Evolutionary conservation across 2,888 invertebrate species (phyloP).

Genomic region (Acanthosepion esculentum): DNA sequence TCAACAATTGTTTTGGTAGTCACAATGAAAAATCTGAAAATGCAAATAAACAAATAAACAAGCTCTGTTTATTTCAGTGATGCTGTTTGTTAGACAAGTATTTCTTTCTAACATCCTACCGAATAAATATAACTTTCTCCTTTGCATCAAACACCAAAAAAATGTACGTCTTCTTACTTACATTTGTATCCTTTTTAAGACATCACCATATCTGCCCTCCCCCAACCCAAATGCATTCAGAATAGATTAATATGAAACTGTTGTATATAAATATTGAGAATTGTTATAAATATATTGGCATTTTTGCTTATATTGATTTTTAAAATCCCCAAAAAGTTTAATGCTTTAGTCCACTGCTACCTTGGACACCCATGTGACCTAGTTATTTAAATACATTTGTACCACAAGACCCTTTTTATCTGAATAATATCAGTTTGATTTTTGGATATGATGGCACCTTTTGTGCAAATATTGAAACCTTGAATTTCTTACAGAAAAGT

Average conservation of each 20-base stretch:
- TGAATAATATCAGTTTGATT: not conserved
- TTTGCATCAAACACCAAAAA: conserved; percentile 33
- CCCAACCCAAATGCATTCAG: too few relatives aligned
- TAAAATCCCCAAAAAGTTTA: too few relatives aligned
- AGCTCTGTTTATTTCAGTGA: not conserved
- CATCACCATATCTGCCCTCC: too few relatives aligned
- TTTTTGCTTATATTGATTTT: too few relatives aligned
- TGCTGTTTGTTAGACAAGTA: not conserved
- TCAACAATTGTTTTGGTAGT: not conserved
- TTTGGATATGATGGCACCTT: too few relatives aligned
- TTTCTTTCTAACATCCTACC: not conserved
- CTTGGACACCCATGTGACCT: not conserved
- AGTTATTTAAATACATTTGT: not conserved
- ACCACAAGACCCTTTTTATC: not conserved
- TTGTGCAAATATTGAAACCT: not conserved
- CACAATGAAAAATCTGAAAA: not conserved
- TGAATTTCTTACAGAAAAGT: not conserved
- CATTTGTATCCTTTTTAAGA: not conserved
- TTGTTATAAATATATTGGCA: too few relatives aligned
- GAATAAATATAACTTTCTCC: not conserved
- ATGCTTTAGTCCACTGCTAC: not conserved
- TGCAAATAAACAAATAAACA: not conserved
- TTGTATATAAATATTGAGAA: too few relatives aligned
- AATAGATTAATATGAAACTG: too few relatives aligned
- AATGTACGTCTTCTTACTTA: not conserved